These are phyloP conservation scores for Acanthoscelides obtectus DNA, from an alignment of 2,888 invertebrate species.

Conservation along the genomic window DNA sequence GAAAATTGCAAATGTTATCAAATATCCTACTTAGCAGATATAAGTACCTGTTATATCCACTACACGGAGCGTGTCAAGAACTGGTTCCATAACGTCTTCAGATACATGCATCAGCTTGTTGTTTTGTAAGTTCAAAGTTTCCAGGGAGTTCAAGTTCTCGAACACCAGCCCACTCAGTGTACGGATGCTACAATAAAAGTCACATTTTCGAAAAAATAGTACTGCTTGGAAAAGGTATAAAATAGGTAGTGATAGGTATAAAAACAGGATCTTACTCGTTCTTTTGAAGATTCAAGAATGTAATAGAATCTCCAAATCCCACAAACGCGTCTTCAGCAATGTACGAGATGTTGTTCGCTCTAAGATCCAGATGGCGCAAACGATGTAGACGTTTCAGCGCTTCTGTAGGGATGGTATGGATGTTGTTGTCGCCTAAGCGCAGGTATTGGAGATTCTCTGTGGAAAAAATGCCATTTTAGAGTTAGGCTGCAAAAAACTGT, in stretches of 20 bases:
- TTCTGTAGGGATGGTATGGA: slow-evolving; percentile 79
- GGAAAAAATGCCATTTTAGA: slow-evolving; percentile 3
- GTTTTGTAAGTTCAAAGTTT: slow-evolving; percentile 82
- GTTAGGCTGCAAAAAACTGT: background rate
- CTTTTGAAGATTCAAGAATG: slow-evolving; percentile 88
- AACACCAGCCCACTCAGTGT: slow-evolving; percentile 78
- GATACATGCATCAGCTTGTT: slow-evolving; percentile 79
- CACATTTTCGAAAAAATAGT: background rate
- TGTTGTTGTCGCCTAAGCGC: slow-evolving; percentile 81
- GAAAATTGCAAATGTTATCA: no score
- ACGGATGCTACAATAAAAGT: slow-evolving; percentile 68
- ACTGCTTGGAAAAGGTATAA: background rate
- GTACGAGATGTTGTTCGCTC: slow-evolving; percentile 80
- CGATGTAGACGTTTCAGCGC: slow-evolving; percentile 79
- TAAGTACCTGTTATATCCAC: slow-evolving; percentile 81
- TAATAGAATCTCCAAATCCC: slow-evolving; percentile 85
- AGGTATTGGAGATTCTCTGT: slow-evolving; percentile 86
- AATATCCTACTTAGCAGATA: background rate
- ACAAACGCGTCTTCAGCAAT: slow-evolving; percentile 83
- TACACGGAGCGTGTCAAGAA: slow-evolving; percentile 79
- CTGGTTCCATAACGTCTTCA: slow-evolving; percentile 84
- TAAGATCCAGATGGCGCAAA: slow-evolving; percentile 80
- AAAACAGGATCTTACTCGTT: slow-evolving; percentile 67
- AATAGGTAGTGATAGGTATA: background rate
- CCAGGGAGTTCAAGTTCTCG: slow-evolving; percentile 84